Percentiles rank a stretch among this genome's conserved stretches.
These are phyloP conservation scores for Rhamphomyia laevipes DNA, from an alignment of 2,888 invertebrate genomes.

Conservation along the genomic window DNA sequence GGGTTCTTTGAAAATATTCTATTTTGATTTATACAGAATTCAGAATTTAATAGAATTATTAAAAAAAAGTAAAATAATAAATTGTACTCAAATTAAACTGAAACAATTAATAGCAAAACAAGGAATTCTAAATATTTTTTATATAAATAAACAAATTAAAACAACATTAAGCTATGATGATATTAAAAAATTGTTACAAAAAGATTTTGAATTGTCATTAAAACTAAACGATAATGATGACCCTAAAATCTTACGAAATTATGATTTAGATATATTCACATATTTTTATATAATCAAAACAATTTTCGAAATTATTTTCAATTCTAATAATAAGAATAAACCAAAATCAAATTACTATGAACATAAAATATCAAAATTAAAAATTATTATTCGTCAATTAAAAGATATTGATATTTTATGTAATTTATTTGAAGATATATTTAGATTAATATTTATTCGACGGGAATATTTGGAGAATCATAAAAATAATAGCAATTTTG, in stretches of 20 bases:
- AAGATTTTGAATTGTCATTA: background rate
- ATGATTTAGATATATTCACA: slow-evolving; percentile 27
- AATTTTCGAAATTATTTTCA: slow-evolving; percentile 25
- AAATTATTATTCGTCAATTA: slow-evolving; percentile 26
- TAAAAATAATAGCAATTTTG: background rate
- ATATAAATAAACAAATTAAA: background rate
- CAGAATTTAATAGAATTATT: no score
- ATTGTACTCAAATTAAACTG: background rate
- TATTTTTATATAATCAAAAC: slow-evolving; percentile 27
- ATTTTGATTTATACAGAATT: no score
- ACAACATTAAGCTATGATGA: background rate
- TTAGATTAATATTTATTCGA: slow-evolving; percentile 29
- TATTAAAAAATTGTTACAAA: background rate
- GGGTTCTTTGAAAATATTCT: no score
- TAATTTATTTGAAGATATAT: slow-evolving; percentile 28
- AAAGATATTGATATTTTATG: slow-evolving; percentile 25
- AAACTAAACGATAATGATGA: background rate
- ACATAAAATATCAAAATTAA: slow-evolving; percentile 22
- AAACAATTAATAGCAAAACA: background rate
- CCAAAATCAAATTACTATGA: slow-evolving; percentile 7
- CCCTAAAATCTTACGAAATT: slow-evolving; percentile 15
- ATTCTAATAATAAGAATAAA: no score
- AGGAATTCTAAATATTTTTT: background rate
- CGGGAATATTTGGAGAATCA: slow-evolving; percentile 28
- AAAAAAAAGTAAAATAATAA: background rate